Conservation (phyloP, 2,113 vertebrate species). For the Dasyprocta punctata region DNA sequence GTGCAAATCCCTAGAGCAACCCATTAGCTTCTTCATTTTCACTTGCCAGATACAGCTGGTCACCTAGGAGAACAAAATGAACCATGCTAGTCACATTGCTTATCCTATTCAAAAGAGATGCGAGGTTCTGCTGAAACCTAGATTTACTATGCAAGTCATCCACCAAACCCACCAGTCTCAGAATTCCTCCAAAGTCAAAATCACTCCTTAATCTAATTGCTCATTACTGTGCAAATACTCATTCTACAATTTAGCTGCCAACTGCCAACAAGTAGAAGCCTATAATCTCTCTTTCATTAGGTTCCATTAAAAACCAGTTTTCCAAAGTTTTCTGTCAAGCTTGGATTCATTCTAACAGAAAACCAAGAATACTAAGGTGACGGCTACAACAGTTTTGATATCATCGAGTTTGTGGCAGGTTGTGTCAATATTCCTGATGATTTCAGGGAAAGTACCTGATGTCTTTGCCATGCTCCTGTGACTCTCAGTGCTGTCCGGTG, state of each 20-base stretch:
- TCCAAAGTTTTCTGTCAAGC: neutral
- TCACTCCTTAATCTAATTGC: neutral
- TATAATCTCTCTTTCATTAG: constrained; percentile 10
- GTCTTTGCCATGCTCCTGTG: neutral
- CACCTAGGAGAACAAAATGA: neutral
- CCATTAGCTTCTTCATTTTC: neutral
- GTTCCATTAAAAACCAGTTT: neutral
- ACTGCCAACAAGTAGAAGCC: neutral
- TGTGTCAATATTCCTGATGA: neutral
- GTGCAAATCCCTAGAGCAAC: neutral
- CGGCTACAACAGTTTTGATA: neutral
- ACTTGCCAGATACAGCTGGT: neutral
- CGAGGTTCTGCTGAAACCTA: neutral
- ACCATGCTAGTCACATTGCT: neutral
- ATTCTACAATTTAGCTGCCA: neutral
- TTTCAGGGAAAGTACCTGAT: neutral
- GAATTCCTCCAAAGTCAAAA: neutral
- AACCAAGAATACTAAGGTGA: neutral
- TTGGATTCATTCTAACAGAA: neutral
- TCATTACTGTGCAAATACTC: neutral
- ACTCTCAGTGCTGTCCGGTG: neutral
- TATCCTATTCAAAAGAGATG: neutral
- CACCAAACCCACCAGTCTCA: neutral
- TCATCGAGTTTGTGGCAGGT: neutral
- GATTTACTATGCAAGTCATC: neutral